Evolutionary conservation across 2,797 vertebrate genomes (phyloP).

Genomic region (Crenichthys baileyi): DNA sequence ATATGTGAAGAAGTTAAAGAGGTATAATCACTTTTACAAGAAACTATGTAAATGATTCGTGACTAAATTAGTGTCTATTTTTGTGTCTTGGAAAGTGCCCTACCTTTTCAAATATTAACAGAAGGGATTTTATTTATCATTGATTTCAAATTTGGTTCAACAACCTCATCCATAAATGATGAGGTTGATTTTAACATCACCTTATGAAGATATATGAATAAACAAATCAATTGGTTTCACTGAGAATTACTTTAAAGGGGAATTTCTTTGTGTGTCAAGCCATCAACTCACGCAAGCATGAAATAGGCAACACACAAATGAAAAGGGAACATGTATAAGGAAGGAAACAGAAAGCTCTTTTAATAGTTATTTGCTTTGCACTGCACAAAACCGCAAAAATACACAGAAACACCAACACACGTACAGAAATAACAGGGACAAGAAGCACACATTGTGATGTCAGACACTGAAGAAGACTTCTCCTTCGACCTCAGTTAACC

Average conservation of each 20-base stretch:
- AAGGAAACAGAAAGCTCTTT: conserved; percentile 63
- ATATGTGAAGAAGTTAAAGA: not conserved
- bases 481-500: not conserved
- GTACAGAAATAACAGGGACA: conserved; percentile 23
- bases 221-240: not conserved
- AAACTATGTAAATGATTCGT: not conserved
- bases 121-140: not conserved
- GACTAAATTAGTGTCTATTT: not conserved
- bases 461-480: not conserved
- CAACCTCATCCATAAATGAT: not conserved
- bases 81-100: not conserved
- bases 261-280: not conserved
- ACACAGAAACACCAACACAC: conserved; percentile 41
- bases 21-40: no score
- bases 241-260: not conserved
- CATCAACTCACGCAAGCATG: not conserved
- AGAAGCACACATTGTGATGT: not conserved
- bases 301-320: conserved; percentile 26
- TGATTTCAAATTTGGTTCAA: not conserved
- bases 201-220: not conserved
- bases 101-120: not conserved
- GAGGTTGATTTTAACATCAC: not conserved
- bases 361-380: conserved; percentile 58
- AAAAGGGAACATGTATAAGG: conserved; percentile 44
- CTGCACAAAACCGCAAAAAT: conserved; percentile 40